Base-by-base conservation (phyloP, 2,797 vertebrate genomes). In the Pipistrellus nathusii region DNA sequence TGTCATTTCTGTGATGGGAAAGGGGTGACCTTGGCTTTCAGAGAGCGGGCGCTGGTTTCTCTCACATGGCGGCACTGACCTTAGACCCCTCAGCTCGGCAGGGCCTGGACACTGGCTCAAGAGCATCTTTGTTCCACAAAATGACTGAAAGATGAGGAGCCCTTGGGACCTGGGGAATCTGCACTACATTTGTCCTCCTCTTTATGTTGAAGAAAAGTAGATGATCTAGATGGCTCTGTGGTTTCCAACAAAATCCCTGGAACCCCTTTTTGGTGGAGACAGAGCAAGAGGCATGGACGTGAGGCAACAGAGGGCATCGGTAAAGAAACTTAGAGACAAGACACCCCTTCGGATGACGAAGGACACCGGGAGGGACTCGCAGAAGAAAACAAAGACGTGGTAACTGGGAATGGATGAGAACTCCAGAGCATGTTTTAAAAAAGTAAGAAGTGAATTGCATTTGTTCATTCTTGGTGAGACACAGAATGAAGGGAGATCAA, bases 1-100 rank as follows among this genome's bases (percentile, higher is more conserved):
- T 94, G 41, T 88, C 76, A 83, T 95, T 95, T 95, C 86, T 77
- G n/a, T 72, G 72, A 75, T 80, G 87, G 53, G 78, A 48, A 94
- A 90, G 46, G 90, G 53, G 38, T 68, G 78, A 35, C 75, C 30
- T 66, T 82, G 69, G 66, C 91, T 93, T 86, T 91, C 46, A 23
- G 69, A 90, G 72, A 72, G 30, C 41, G 51, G n/a, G 51, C 53
- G 30, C 25, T 15, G 71, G 15, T 69, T 90, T 17, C 11, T 93
- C 55, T 62, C 23, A 48, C 55, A 32, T 18, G 17, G 80, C 46
- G 57, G 68, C 3, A 27, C 46, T 6, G n/a, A 82, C 14, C 73
- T 44, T 62, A 72, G 55, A 77, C 46, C n/a, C n/a, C 18, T 53
- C 32, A 32, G 46, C 64, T 66, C 35, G 91, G 15, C 30, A 18